Evolutionary conservation across 2,888 invertebrate species (phyloP).

Genomic region (Drosophila pseudotalamancana): DNA sequence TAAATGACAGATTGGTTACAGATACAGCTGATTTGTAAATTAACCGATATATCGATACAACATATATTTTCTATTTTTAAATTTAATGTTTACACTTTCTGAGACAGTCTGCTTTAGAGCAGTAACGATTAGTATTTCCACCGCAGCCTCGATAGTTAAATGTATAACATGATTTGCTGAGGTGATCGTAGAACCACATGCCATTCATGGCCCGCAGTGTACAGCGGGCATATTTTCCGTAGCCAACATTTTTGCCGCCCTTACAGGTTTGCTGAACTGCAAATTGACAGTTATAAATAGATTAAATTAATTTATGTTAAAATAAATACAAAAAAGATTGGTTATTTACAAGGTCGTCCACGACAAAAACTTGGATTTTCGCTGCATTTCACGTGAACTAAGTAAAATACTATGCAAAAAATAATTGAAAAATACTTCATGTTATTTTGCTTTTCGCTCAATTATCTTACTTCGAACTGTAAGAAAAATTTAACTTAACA

Average conservation of each 20-base stretch:
- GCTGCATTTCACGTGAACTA: background rate
- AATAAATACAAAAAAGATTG: no score
- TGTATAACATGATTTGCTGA: background rate
- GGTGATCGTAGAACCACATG: background rate
- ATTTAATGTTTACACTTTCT: background rate
- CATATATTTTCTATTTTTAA: no score
- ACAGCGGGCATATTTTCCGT: background rate
- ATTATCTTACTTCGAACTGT: no score
- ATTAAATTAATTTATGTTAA: no score
- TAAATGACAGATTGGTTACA: background rate
- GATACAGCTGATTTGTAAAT: background rate
- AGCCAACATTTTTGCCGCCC: background rate
- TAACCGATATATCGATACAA: background rate
- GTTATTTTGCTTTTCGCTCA: no score
- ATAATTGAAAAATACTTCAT: background rate
- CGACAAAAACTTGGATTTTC: background rate
- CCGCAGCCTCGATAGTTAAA: background rate
- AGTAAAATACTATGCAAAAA: background rate
- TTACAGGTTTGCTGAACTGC: background rate
- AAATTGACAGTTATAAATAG: background rate
- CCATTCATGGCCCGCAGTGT: background rate
- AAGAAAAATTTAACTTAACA: background rate
- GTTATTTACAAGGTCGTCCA: background rate
- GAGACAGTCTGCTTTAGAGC: background rate
- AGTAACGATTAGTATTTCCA: background rate